Evolutionary conservation across 2,888 invertebrate genomes (phyloP), one percentile per base, ranked within the genome.

Genomic region (Pherbina coryleti): DNA sequence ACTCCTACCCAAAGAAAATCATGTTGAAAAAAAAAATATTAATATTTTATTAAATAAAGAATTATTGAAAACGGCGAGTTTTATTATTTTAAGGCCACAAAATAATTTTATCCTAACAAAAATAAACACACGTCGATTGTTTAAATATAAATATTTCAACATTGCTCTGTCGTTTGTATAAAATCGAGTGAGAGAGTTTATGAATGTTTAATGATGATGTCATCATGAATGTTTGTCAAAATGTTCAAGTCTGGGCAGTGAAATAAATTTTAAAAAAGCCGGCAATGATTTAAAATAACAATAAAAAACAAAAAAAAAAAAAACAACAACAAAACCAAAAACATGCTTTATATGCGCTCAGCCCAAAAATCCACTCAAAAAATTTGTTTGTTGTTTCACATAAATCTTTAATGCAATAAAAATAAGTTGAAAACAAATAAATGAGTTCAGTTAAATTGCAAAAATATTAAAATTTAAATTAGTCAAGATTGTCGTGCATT

Each of bases 191-290:
- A 28, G 22, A 14, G 28, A 60, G 28, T 60, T 19, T 19, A 28
- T 25, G n/a, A 60, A 28, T 60, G 25, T 67, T 67, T 22, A 7
- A 37, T 28, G 31, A 64, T 67, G 67, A 67, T 37, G 37, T 67
- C 28, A 19, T 67, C 28, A 19, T 60, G 11, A 60, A 25, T 25
- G 28, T 25, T 25, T 60, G 17, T 60, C 19, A 22, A 22, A 5
- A 60, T 14, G 11, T 28, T 14, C 25, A 55, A 55, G 55, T 19
- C n/a, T 19, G 55, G 22, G 17, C 55, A 19, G 55, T 7, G 22
- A 22, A 60, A 60, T 60, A 60, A 44, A 44, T 11, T 44, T 44
- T 44, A 11, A 44, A 44, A 44, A 11, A 11, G 11, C 44, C 11
- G 11, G 25, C 60, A 57, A 14, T 60, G 9, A 60, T 5, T 60